Evolutionary conservation across 2,113 vertebrate species (phyloP).

Genomic region (Ceratotherium simum): DNA sequence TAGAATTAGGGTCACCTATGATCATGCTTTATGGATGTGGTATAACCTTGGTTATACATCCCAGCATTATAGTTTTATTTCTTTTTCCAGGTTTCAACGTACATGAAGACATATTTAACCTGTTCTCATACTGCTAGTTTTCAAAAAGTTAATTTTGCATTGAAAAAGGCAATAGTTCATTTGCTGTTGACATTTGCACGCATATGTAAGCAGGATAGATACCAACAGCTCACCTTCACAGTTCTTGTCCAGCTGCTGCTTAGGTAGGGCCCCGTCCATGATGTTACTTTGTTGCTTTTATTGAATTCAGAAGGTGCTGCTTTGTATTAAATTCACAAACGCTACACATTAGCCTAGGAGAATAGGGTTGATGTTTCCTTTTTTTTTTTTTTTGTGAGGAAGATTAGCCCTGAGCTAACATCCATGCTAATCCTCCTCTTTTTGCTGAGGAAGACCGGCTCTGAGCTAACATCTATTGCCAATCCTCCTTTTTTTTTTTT

Average conservation of each 20-base stretch:
- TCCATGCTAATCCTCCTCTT: no score
- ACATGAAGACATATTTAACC: neutral
- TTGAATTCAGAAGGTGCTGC: constrained; percentile 9
- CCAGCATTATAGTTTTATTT: neutral
- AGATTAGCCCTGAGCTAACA: no score
- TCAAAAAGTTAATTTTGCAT: constrained; percentile 15
- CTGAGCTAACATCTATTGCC: no score
- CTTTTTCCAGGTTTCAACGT: neutral
- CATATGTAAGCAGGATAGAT: neutral
- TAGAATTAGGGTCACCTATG: neutral
- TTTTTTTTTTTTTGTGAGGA: no score
- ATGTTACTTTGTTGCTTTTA: neutral
- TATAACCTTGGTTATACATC: neutral
- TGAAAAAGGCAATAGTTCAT: neutral
- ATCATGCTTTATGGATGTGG: neutral
- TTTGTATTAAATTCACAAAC: neutral
- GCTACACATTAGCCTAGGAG: neutral
- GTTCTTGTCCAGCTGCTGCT: neutral
- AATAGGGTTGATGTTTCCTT: neutral
- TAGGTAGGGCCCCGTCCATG: neutral
- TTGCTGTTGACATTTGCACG: neutral
- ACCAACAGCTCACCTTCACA: neutral
- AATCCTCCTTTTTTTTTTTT: no score
- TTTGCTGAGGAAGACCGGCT: no score
- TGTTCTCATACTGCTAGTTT: neutral